These are phyloP conservation scores for Polymixis flavicincta DNA, from an alignment of 2,888 invertebrate species.

Conservation along the genomic window DNA sequence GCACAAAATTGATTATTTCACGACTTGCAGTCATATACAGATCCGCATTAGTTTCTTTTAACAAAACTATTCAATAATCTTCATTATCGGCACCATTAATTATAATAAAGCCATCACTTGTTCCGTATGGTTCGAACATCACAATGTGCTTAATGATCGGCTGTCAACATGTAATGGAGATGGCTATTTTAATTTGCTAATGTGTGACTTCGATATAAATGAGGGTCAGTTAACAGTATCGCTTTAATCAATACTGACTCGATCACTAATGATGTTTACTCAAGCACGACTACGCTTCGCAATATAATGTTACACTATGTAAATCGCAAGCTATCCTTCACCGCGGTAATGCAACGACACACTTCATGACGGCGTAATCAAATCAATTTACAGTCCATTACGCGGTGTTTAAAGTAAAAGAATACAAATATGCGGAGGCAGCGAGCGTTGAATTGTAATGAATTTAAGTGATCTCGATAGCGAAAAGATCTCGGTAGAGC, in stretches of 20 bases:
- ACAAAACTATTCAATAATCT: not conserved
- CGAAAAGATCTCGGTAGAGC: slow-evolving; percentile 73
- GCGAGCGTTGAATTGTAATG: slow-evolving; percentile 73
- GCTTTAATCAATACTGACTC: slow-evolving; percentile 72
- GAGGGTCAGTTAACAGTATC: slow-evolving; percentile 82
- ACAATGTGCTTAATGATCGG: slow-evolving; percentile 48
- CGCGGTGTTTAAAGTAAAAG: slow-evolving; percentile 61
- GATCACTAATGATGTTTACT: slow-evolving; percentile 70
- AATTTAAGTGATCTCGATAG: slow-evolving; percentile 78
- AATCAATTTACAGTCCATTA: slow-evolving; percentile 71
- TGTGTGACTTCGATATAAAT: slow-evolving; percentile 66
- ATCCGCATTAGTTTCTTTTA: not conserved
- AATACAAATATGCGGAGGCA: slow-evolving; percentile 66
- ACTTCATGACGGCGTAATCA: slow-evolving; percentile 62
- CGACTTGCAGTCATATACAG: not conserved
- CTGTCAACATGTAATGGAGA: slow-evolving; percentile 30
- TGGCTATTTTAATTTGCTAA: slow-evolving; percentile 70
- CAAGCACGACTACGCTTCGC: slow-evolving; percentile 66
- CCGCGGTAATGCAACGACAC: slow-evolving; percentile 49
- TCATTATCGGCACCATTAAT: not conserved
- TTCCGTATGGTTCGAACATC: slow-evolving; percentile 12
- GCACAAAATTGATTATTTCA: slow-evolving; percentile 33
- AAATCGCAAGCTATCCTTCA: slow-evolving; percentile 65
- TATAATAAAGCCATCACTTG: slow-evolving; percentile 5
- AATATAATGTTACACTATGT: slow-evolving; percentile 67